These are phyloP conservation scores for Carduelis carduelis DNA, from an alignment of 2,797 vertebrate species.

Conservation along the genomic window DNA sequence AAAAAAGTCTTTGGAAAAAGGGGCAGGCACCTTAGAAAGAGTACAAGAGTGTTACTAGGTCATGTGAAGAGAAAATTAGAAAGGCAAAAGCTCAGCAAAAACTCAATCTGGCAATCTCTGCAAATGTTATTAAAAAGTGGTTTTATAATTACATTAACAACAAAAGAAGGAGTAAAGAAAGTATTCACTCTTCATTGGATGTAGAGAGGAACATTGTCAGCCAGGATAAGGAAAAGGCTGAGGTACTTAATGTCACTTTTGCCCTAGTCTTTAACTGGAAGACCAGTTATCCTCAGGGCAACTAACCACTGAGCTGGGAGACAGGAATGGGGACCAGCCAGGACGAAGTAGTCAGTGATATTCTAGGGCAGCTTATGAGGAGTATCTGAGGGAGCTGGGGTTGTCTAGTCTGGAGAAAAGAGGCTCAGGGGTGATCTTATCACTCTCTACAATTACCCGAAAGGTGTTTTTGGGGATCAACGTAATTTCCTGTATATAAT, in stretches of 20 bases:
- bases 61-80: not conserved
- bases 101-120: not conserved
- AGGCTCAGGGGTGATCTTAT: not conserved
- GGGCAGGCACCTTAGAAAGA: not conserved
- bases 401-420: not conserved
- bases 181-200: not conserved
- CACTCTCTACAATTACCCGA: not conserved
- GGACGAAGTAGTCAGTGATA: fast-evolving
- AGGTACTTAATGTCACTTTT: not conserved
- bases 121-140: not conserved
- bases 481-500: not conserved
- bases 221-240: not conserved
- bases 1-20: not conserved
- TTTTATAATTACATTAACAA: not conserved
- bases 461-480: not conserved
- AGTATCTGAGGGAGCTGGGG: not conserved
- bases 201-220: not conserved
- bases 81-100: not conserved
- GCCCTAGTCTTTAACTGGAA: not conserved
- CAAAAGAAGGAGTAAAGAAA: not conserved
- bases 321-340: not conserved
- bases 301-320: not conserved
- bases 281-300: not conserved
- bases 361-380: not conserved
- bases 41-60: not conserved